phyloP scores from a whole-genome alignment of 1,140 invertebrate genomes.

The Drosophila nigrodunni region DNA sequence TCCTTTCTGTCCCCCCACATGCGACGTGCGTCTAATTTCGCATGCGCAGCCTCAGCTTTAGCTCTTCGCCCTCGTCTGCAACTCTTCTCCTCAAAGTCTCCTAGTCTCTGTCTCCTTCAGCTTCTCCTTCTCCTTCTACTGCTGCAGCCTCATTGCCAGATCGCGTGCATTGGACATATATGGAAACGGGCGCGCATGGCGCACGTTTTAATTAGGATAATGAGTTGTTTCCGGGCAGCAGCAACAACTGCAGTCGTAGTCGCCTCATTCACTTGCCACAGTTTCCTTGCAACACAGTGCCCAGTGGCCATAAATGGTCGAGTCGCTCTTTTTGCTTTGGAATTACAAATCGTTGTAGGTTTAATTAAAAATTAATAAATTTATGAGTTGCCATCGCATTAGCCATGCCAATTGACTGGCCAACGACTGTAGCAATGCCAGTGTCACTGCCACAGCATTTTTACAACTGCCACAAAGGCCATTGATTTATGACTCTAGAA shows the following conservation, averaged over 20 bases:
- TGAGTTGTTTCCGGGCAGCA: conserved; percentile 81
- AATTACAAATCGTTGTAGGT: conserved; percentile 81
- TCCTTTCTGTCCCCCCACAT: background rate
- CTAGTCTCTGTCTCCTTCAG: background rate
- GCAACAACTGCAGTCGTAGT: background rate
- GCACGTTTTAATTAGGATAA: conserved; percentile 84
- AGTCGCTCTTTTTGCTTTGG: conserved; percentile 51
- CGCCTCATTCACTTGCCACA: conserved; percentile 42
- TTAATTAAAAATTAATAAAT: conserved; percentile 84
- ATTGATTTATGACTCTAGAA: conserved; percentile 46
- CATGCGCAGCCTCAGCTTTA: conserved; percentile 59
- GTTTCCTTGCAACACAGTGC: conserved; percentile 13
- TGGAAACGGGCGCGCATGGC: conserved; percentile 78
- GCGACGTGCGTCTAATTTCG: conserved; percentile 72
- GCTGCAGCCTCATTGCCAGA: conserved; percentile 72
- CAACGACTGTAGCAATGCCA: conserved; percentile 54
- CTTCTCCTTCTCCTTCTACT: background rate
- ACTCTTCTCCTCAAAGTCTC: background rate
- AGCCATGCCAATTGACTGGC: conserved; percentile 78
- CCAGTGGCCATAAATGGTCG: conserved; percentile 61
- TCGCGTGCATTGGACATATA: conserved; percentile 82
- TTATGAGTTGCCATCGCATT: conserved; percentile 81
- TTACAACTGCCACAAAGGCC: conserved; percentile 21
- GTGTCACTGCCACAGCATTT: conserved; percentile 19
- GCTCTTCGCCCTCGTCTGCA: conserved; percentile 17